phyloP scores from a whole-genome alignment of 1,140 invertebrate genomes.

The Phocides pigmalion region DNA sequence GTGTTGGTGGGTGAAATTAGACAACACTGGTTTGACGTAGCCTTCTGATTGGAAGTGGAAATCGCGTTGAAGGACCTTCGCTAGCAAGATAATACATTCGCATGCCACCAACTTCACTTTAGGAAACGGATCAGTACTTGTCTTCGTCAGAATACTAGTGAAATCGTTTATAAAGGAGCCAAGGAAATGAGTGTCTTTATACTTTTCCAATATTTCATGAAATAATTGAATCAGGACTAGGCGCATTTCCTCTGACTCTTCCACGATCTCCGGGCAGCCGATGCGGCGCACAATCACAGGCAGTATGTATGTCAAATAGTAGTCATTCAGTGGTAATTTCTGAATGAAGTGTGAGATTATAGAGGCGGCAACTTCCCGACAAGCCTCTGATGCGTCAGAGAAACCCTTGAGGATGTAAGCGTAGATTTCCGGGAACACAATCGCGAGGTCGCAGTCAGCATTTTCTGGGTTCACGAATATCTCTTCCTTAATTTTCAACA shows the following conservation, averaged over 20 bases:
- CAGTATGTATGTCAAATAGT: constrained; percentile 90
- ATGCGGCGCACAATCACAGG: constrained; percentile 90
- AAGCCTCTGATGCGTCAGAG: constrained; percentile 71
- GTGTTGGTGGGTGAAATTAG: constrained; percentile 91
- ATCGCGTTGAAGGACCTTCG: constrained; percentile 86
- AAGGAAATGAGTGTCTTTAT: constrained; percentile 83
- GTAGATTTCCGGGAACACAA: constrained; percentile 74
- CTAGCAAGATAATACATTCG: constrained; percentile 87
- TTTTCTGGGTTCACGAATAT: constrained; percentile 67
- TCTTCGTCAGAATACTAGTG: constrained; percentile 88
- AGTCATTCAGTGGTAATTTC: constrained; percentile 84
- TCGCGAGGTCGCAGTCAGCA: constrained; percentile 61
- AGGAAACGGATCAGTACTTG: constrained; percentile 90
- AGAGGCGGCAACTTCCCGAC: constrained; percentile 62
- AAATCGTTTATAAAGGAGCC: constrained; percentile 90
- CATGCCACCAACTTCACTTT: constrained; percentile 92
- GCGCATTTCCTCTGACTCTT: constrained; percentile 94
- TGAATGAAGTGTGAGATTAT: constrained; percentile 75
- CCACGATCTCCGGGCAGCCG: constrained; percentile 90
- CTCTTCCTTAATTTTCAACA: constrained; percentile 67
- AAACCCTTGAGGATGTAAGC: constrained; percentile 76
- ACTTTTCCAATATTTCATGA: constrained; percentile 86
- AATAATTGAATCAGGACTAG: constrained; percentile 88
- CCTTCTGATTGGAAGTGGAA: constrained; percentile 90
- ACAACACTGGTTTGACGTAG: constrained; percentile 89